Conservation (phyloP, 2,113 vertebrate species). For the Aphelocoma coerulescens region DNA sequence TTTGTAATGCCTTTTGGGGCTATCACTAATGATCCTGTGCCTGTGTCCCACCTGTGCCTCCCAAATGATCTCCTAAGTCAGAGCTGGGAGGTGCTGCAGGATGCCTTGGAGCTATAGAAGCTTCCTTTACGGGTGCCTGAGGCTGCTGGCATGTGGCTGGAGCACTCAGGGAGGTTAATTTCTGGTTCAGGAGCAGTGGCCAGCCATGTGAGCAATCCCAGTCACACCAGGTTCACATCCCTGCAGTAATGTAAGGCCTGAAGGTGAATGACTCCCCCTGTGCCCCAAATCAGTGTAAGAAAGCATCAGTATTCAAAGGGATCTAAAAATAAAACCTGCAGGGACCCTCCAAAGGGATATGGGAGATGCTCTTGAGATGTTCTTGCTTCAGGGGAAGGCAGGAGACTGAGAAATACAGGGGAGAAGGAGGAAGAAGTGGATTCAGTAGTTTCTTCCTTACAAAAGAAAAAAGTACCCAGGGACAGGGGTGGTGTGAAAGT, state of each 20-base stretch:
- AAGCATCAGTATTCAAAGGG: background rate
- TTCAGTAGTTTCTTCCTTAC: background rate
- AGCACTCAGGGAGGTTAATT: background rate
- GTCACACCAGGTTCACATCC: background rate
- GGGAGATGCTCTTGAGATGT: background rate
- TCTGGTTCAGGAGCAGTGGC: background rate
- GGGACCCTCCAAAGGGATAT: background rate
- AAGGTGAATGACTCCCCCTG: background rate
- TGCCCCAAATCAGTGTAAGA: background rate
- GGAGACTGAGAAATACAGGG: background rate
- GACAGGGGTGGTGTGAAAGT: background rate
- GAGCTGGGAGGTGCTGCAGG: background rate
- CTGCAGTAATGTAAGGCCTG: background rate
- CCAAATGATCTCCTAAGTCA: background rate
- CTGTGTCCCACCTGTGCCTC: background rate
- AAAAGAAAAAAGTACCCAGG: background rate
- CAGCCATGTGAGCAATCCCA: background rate
- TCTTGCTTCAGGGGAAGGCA: background rate
- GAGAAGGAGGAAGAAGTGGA: background rate
- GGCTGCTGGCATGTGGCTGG: background rate
- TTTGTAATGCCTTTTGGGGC: background rate
- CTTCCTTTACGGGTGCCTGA: background rate
- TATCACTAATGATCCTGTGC: background rate
- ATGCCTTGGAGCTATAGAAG: background rate
- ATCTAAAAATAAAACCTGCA: conserved; percentile 16